phyloP scores from a whole-genome alignment of 2,113 vertebrate species.

The Ranitomeya variabilis region DNA sequence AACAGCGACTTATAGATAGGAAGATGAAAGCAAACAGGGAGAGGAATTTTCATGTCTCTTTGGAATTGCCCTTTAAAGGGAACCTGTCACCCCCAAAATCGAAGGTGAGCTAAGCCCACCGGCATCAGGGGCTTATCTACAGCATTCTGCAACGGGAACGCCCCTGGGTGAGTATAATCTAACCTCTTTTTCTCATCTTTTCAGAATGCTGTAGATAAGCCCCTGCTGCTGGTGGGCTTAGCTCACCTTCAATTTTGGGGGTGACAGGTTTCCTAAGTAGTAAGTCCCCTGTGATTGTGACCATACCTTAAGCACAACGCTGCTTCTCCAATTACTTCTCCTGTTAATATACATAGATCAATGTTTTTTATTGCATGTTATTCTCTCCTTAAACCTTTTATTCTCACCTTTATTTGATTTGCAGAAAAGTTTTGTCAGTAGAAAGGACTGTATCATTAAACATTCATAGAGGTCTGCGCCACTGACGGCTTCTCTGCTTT shows the following conservation, averaged over 20 bases:
- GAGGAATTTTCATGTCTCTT: neutral
- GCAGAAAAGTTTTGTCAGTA: conserved; percentile 19
- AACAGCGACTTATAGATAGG: neutral
- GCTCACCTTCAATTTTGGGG: too few relatives aligned
- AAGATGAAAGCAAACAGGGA: neutral
- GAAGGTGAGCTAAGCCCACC: too few relatives aligned
- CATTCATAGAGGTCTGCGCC: conserved; percentile 26
- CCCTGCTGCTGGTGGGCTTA: too few relatives aligned
- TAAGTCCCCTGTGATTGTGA: neutral
- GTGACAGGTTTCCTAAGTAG: neutral
- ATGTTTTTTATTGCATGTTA: conserved; percentile 25
- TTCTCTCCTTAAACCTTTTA: conserved; percentile 15
- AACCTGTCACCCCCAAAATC: too few relatives aligned
- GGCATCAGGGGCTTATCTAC: too few relatives aligned
- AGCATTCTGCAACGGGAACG: too few relatives aligned
- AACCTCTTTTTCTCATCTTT: too few relatives aligned
- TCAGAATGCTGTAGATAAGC: too few relatives aligned
- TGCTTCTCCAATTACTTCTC: conserved; percentile 4
- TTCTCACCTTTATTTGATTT: conserved; percentile 20
- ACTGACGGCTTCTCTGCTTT: conserved; percentile 25
- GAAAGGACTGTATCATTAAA: conserved; percentile 23
- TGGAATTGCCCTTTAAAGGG: neutral
- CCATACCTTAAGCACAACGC: neutral
- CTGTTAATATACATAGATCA: conserved; percentile 31
- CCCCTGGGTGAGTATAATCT: too few relatives aligned